phyloP scores from a whole-genome alignment of 2,888 invertebrate species.

The Gerosis bhagava region DNA sequence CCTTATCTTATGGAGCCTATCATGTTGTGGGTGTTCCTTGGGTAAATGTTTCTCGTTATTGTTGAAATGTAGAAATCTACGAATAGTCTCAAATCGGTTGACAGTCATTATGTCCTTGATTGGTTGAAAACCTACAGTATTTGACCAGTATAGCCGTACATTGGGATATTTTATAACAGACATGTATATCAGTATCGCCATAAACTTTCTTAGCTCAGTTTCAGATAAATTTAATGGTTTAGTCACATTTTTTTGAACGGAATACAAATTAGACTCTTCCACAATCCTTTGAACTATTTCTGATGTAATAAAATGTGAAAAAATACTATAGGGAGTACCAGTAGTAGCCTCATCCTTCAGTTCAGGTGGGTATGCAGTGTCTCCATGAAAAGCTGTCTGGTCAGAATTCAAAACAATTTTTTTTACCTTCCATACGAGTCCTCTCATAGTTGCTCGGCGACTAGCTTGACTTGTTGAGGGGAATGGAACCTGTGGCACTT shows the following conservation, averaged over 20 bases:
- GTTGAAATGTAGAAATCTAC: conserved; percentile 43
- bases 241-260: conserved; percentile 40
- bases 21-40: conserved; percentile 24
- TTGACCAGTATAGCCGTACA: conserved; percentile 43
- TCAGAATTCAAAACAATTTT: conserved; percentile 43
- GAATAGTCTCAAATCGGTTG: conserved; percentile 43
- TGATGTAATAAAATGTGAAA: conserved; percentile 37
- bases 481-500: conserved; percentile 43
- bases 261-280: conserved; percentile 23
- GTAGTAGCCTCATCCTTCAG: conserved; percentile 40
- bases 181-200: conserved; percentile 40
- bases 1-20: conserved; percentile 40
- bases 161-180: conserved; percentile 42
- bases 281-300: conserved; percentile 39
- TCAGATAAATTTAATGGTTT: conserved; percentile 34
- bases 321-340: conserved; percentile 36
- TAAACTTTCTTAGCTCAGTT: conserved; percentile 42
- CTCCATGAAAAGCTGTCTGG: conserved; percentile 44
- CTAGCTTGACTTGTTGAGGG: conserved; percentile 43
- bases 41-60: conserved; percentile 42
- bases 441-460: conserved; percentile 42
- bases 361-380: conserved; percentile 43
- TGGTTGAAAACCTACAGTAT: conserved; percentile 43
- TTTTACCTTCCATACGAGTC: conserved; percentile 43
- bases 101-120: conserved; percentile 39